Base-by-base conservation (phyloP, 1,140 invertebrate species). In the Pseudobourletiella spinata region DNA sequence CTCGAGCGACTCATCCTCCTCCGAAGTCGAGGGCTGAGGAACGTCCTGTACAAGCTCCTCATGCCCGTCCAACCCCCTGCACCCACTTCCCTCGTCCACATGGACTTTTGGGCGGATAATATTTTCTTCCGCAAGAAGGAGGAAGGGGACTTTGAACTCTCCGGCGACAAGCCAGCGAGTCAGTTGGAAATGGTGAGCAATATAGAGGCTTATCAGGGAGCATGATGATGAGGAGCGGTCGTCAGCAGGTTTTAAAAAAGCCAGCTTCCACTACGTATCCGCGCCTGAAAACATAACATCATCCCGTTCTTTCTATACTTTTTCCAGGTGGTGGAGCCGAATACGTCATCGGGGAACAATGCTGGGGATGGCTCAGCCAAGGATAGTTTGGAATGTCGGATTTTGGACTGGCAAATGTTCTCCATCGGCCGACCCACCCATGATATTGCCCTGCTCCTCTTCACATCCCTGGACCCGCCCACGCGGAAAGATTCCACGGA, bases 361-460 rank as follows among this genome's bases (percentile, higher is more conserved):
- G n/a, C n/a, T n/a, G n/a, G n/a, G n/a, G n/a, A n/a, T n/a, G n/a
- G n/a, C n/a, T n/a, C n/a, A n/a, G 32, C 8, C 32, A 39, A 8
- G 32, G 32, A 39, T 11, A n/a, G 32, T 11, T n/a, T 58, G 14
- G 73, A 75, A n/a, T 89, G 86, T 68, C 79, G 81, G 20, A 84
- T 87, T n/a, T 73, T 89, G 20, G 86, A 88, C 72, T 89, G 86
- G 86, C 86, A 88, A 77, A 88, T 89, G 86, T 83, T 87, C 39
- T 86, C 86, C 0, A 83, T 87, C 61, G 86, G 85, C 57, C 76
- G 83, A 63, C 82, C 83, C 1, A 85, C 83, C 18, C 87, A 88
- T 69, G 87, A 89, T 72, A 76, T 88, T 0, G 86, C 87, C 0
- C 72, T 88, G 24, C 74, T 89, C n/a, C 72, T 89, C 2, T 78